phyloP scores from a whole-genome alignment of 64 coral and sea anemone genomes.

The Actinia tenebrosa region DNA sequence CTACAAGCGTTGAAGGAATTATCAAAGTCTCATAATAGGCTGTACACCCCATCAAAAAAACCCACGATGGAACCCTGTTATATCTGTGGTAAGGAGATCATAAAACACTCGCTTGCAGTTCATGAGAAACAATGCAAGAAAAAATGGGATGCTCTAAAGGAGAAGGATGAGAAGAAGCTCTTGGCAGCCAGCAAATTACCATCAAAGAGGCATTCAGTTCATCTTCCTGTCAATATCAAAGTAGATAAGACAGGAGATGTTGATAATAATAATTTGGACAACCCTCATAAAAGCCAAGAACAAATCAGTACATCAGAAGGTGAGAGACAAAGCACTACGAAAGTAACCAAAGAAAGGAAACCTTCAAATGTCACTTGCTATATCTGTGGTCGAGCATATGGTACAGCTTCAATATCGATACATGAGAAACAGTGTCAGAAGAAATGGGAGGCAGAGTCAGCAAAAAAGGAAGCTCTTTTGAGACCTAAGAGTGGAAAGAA shows the following conservation, averaged over 20 bases:
- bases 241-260: conserved; percentile 22
- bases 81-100: conserved; percentile 95
- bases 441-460: conserved; percentile 48
- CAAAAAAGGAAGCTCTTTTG: conserved; percentile 55
- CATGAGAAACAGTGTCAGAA: conserved; percentile 97
- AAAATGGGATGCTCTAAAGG: conserved; percentile 72
- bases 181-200: conserved; percentile 2
- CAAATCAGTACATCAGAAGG: not conserved
- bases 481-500: conserved; percentile 29
- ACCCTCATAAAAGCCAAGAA: conserved; percentile 5
- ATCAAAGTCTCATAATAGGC: conserved; percentile 10
- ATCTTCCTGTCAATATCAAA: conserved; percentile 62
- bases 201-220: conserved; percentile 58
- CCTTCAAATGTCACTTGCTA: conserved; percentile 77
- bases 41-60: conserved; percentile 29
- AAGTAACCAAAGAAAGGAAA: conserved; percentile 10
- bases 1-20: conserved; percentile 26
- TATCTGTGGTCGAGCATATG: conserved; percentile 90
- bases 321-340: not conserved
- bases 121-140: conserved; percentile 98
- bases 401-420: conserved; percentile 78
- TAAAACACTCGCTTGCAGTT: conserved; percentile 78
- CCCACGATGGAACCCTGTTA: conserved; percentile 82
- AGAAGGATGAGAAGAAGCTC: conserved; percentile 47
- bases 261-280: conserved; percentile 30